Conservation (phyloP, 2,113 vertebrate species). For the Globicephala melas region DNA sequence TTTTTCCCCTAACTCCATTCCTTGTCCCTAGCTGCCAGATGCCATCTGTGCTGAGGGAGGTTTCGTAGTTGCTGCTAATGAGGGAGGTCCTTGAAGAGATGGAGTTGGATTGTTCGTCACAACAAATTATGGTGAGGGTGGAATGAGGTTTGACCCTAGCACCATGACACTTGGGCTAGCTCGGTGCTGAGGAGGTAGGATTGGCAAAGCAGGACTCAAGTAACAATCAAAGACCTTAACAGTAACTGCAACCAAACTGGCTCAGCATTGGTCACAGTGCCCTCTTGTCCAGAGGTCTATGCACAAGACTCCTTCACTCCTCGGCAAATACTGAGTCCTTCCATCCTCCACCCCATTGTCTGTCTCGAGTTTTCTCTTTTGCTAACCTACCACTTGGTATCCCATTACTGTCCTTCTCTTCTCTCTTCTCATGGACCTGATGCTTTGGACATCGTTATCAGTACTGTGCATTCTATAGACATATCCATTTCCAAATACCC, state of each 20-base stretch:
- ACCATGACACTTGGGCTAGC: neutral
- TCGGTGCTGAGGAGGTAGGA: neutral
- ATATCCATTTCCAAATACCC: neutral
- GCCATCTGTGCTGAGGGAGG: neutral
- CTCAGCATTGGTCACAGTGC: neutral
- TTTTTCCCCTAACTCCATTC: neutral
- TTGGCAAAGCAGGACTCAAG: neutral
- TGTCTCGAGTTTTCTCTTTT: neutral
- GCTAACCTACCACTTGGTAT: neutral
- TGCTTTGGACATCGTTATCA: neutral
- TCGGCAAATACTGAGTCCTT: neutral
- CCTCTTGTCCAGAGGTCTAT: neutral
- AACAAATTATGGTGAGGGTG: neutral
- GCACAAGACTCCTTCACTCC: neutral
- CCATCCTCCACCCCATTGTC: neutral
- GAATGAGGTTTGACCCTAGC: neutral
- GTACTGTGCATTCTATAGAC: neutral
- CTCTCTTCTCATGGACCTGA: neutral
- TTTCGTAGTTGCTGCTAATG: neutral
- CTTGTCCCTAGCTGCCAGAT: neutral
- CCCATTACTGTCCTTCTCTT: neutral
- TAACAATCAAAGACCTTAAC: neutral
- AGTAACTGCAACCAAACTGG: neutral
- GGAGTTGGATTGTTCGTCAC: neutral
- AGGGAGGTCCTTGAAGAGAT: constrained; percentile 13